phyloP scores from a whole-genome alignment of 92 coral and sea anemone genomes.

The Parazoanthus darwini region DNA sequence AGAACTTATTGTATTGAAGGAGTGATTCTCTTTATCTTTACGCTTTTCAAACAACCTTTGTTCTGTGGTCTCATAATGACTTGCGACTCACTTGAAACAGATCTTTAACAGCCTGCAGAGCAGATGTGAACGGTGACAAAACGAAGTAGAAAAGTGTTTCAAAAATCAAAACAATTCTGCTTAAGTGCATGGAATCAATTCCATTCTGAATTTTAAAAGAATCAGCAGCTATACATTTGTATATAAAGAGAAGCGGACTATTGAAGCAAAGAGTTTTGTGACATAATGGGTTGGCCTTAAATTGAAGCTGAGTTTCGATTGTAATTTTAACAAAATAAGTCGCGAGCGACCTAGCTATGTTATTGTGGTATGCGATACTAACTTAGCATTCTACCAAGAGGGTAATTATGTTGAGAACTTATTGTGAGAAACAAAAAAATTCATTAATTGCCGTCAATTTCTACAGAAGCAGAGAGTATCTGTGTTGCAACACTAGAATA shows the following conservation, averaged over 20 bases:
- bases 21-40: conserved; percentile 6
- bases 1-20: conserved; percentile 1
- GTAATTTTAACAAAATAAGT: not conserved
- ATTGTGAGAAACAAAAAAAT: conserved; percentile 40
- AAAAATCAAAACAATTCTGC: not conserved
- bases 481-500: not conserved
- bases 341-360: not conserved
- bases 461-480: conserved; percentile 9
- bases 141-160: not conserved
- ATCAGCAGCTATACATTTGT: not conserved
- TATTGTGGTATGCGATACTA: not conserved
- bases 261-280: not conserved
- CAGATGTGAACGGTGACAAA: conserved; percentile 19
- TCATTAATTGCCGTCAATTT: conserved; percentile 41
- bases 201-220: too few species aligned
- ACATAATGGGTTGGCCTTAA: not conserved
- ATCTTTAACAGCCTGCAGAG: not conserved
- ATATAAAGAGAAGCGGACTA: not conserved
- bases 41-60: conserved; percentile 26
- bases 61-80: not conserved
- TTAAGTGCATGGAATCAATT: not conserved
- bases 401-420: conserved; percentile 47
- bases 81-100: not conserved
- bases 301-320: not conserved
- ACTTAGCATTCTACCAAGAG: not conserved